These are phyloP conservation scores for Octopus bimaculoides DNA, from an alignment of 1,140 invertebrate species.

Conservation along the genomic window DNA sequence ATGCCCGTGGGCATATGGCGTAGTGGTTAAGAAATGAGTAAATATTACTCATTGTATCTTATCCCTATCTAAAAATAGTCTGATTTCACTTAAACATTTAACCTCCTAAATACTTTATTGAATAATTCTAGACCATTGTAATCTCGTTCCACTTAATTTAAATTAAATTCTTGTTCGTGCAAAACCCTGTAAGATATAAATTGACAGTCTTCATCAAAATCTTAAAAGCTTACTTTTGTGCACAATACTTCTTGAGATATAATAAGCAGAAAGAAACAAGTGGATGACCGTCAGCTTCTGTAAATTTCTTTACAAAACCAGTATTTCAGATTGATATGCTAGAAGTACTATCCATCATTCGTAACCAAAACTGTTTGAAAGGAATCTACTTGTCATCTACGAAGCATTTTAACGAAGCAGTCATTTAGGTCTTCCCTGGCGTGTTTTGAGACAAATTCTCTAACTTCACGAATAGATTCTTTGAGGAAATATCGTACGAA, in stretches of 20 bases:
- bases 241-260: conserved; percentile 1
- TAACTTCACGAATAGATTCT: neutral
- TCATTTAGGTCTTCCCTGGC: neutral
- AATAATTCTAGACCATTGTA: neutral
- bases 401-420: neutral
- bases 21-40: too few species aligned
- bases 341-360: neutral
- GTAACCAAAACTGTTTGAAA: neutral
- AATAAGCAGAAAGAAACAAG: neutral
- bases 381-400: conserved; percentile 1
- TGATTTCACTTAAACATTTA: conserved; percentile 7
- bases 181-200: neutral
- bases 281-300: neutral
- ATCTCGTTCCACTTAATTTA: neutral
- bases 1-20: too few species aligned
- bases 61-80: neutral
- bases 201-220: neutral
- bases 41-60: too few species aligned
- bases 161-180: conserved; percentile 7
- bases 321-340: neutral
- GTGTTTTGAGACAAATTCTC: conserved; percentile 1
- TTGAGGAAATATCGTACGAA: neutral
- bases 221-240: neutral
- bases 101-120: neutral
- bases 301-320: neutral